These are phyloP conservation scores for Oreortyx pictus DNA, from an alignment of 2,797 vertebrate species.

Conservation along the genomic window DNA sequence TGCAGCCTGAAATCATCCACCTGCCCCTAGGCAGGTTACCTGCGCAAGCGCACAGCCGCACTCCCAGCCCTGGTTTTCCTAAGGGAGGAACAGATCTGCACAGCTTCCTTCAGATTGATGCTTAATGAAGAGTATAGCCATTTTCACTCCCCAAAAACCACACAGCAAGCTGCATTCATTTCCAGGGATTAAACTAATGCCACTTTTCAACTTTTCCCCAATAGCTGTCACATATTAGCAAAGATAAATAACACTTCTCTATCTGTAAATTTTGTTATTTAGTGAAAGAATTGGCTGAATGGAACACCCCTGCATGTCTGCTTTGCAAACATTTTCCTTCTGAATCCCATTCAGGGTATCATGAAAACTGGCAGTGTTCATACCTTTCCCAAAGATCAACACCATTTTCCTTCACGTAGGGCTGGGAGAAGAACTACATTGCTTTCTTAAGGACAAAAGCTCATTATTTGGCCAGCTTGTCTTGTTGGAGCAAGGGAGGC, in stretches of 20 bases:
- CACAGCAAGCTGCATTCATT: accelerated
- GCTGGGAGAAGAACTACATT: not conserved
- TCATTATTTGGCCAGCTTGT: not conserved
- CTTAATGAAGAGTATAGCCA: accelerated
- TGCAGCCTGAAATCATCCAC: conserved; percentile 25
- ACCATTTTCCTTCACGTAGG: accelerated
- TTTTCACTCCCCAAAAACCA: not conserved
- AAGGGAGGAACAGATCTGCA: not conserved
- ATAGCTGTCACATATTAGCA: not conserved
- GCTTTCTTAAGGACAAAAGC: not conserved
- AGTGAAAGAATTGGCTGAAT: not conserved
- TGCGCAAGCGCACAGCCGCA: not conserved
- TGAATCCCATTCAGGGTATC: not conserved
- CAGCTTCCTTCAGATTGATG: not conserved
- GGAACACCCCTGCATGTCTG: not conserved
- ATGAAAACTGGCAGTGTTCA: not conserved
- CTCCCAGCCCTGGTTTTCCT: not conserved
- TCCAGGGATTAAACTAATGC: not conserved
- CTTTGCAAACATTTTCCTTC: conserved; percentile 16
- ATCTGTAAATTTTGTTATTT: not conserved
- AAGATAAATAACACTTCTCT: not conserved
- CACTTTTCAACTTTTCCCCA: accelerated
- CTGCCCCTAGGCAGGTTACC: conserved; percentile 44
- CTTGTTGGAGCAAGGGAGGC: not conserved
- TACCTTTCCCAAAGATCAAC: not conserved